Evolutionary conservation across 1,140 invertebrate genomes (phyloP).

Genomic region (Drosophila kepulauana): DNA sequence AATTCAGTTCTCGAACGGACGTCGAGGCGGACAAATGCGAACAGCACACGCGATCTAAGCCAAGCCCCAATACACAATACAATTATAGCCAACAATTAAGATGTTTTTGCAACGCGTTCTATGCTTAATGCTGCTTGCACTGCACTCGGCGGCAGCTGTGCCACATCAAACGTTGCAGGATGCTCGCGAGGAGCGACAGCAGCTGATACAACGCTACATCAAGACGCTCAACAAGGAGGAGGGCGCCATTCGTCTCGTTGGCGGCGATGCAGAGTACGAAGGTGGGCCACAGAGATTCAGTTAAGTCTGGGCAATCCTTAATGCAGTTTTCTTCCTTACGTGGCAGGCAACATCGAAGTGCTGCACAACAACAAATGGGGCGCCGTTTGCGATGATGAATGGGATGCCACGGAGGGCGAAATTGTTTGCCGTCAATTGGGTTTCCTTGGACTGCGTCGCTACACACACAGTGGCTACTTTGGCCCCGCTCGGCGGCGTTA

Average conservation of each 20-base stretch:
- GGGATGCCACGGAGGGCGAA: constrained; percentile 92
- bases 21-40: constrained; percentile 57
- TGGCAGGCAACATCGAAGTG: constrained; percentile 94
- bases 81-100: neutral
- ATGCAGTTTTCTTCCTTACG: neutral
- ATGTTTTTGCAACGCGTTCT: constrained; percentile 30
- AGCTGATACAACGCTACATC: constrained; percentile 81
- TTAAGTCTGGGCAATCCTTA: neutral
- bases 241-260: constrained; percentile 89
- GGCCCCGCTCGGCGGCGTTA: constrained; percentile 91
- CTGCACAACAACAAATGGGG: constrained; percentile 94
- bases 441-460: constrained; percentile 87
- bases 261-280: constrained; percentile 89
- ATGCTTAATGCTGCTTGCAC: constrained; percentile 15
- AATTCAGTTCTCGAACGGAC: constrained; percentile 68
- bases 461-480: constrained; percentile 90
- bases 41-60: constrained; percentile 20
- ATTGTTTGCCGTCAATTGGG: constrained; percentile 94
- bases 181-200: constrained; percentile 71
- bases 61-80: neutral
- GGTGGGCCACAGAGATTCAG: constrained; percentile 85
- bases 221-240: constrained; percentile 90
- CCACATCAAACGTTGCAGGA: constrained; percentile 71
- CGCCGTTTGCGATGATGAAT: constrained; percentile 96
- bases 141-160: constrained; percentile 29